These are phyloP conservation scores for Acanthochromis polyacanthus DNA, from an alignment of 2,113 vertebrate species.

Conservation along the genomic window DNA sequence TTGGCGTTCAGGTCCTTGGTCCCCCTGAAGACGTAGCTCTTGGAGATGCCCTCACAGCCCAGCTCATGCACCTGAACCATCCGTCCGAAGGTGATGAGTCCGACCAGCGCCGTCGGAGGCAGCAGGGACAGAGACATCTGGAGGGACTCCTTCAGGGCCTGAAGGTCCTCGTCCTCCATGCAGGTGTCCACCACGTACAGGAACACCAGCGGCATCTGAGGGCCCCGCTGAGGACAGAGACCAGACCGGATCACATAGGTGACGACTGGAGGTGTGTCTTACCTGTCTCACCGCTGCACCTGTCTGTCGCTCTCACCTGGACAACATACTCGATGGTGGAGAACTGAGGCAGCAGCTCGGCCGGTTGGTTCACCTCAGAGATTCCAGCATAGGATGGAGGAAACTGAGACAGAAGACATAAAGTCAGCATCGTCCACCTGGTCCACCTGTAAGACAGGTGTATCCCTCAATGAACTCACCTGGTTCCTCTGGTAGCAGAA, in stretches of 20 bases:
- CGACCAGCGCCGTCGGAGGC: slow-evolving; percentile 94
- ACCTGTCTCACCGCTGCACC: no score
- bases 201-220: slow-evolving; percentile 98
- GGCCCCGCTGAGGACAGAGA: slow-evolving; percentile 87
- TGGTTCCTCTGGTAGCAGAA: slow-evolving; percentile 99
- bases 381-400: slow-evolving; percentile 97
- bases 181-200: slow-evolving; percentile 99
- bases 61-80: slow-evolving; percentile 99
- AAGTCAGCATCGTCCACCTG: background rate
- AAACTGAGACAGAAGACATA: slow-evolving; percentile 84
- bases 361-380: slow-evolving; percentile 97
- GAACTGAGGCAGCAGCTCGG: slow-evolving; percentile 97
- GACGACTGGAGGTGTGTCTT: rapidly evolving
- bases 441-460: background rate
- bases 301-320: slow-evolving; percentile 86
- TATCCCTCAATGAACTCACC: slow-evolving; percentile 49
- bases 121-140: slow-evolving; percentile 98
- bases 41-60: slow-evolving; percentile 98
- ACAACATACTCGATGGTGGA: slow-evolving; percentile 99
- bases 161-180: slow-evolving; percentile 98
- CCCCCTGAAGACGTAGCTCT: slow-evolving; percentile 98
- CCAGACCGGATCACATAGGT: background rate
- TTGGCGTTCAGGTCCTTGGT: slow-evolving; percentile 96
- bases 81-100: slow-evolving; percentile 97
- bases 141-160: slow-evolving; percentile 97